A percentile compares a stretch with the other conserved stretches of the same genome.
Evolutionary conservation across 2,797 vertebrate genomes (phyloP).

Genomic region (Pygocentrus nattereri): DNA sequence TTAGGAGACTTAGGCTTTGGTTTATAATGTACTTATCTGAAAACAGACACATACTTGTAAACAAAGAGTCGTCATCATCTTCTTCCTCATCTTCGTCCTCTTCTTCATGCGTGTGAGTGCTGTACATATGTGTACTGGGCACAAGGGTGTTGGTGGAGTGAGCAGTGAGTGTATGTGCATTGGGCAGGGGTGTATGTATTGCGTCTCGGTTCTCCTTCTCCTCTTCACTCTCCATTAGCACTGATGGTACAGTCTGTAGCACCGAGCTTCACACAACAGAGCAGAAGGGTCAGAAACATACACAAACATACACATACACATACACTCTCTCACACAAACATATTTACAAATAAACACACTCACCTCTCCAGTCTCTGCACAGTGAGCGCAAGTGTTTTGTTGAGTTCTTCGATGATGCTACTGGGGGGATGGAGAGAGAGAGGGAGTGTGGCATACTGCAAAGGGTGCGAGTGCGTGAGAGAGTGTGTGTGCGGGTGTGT

Average conservation of each 20-base stretch:
- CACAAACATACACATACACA: neutral
- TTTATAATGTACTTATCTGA: no score
- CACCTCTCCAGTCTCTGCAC: conserved; percentile 99
- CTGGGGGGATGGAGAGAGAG: conserved; percentile 87
- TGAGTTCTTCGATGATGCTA: conserved; percentile 96
- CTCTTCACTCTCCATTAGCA: conserved; percentile 93
- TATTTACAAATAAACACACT: conserved; percentile 40
- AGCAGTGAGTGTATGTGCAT: conserved; percentile 36
- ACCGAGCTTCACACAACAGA: conserved; percentile 81
- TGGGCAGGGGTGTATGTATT: conserved; percentile 38
- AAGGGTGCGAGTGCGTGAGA: conserved; percentile 81
- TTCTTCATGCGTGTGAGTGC: conserved; percentile 57
- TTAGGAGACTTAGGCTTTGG: no score
- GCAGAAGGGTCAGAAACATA: conserved; percentile 9
- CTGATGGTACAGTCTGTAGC: conserved; percentile 89
- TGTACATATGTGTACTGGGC: conserved; percentile 38
- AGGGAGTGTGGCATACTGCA: conserved; percentile 86
- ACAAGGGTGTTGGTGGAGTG: conserved; percentile 22
- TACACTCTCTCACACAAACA: conserved; percentile 14
- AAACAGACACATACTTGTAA: conserved; percentile 84
- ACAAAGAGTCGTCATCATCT: conserved; percentile 85
- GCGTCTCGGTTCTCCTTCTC: conserved; percentile 91
- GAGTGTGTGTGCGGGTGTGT: conserved; percentile 76
- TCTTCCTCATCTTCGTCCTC: conserved; percentile 75
- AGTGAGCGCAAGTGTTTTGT: conserved; percentile 96